phyloP scores from a whole-genome alignment of 2,888 invertebrate species.

The Ellobium chinense region DNA sequence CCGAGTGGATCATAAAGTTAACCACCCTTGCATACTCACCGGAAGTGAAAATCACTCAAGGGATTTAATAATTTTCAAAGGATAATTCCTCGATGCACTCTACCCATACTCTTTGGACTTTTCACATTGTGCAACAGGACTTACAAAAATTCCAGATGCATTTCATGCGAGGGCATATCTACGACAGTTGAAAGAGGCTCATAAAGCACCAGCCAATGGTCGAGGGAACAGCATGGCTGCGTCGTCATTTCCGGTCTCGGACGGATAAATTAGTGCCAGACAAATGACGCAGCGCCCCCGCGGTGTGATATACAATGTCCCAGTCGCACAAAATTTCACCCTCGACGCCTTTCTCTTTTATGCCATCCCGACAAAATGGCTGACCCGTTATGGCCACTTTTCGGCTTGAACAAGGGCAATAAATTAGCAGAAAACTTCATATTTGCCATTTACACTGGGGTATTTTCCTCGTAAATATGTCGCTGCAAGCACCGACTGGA shows the following conservation, averaged over 20 bases:
- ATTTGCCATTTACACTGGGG: conserved; percentile 30
- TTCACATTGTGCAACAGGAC: too few relatives aligned
- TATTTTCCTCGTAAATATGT: conserved; percentile 28
- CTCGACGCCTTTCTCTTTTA: conserved; percentile 10
- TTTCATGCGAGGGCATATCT: too few relatives aligned
- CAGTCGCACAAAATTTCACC: background rate
- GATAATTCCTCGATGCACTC: too few relatives aligned
- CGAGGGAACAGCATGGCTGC: background rate
- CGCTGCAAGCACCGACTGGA: background rate
- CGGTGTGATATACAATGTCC: background rate
- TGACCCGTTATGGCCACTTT: conserved; percentile 15
- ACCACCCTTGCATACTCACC: too few relatives aligned
- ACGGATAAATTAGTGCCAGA: conserved; percentile 29
- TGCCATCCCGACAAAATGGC: background rate
- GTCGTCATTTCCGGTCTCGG: conserved; percentile 5
- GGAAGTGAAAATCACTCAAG: too few relatives aligned
- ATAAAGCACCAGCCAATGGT: background rate
- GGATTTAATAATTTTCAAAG: too few relatives aligned
- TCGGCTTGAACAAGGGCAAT: conserved; percentile 2
- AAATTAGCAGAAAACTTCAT: conserved; percentile 1
- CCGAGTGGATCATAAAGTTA: too few relatives aligned
- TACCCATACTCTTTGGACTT: too few relatives aligned
- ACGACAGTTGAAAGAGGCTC: too few relatives aligned
- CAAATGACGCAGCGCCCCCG: background rate
- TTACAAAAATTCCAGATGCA: too few relatives aligned